These are phyloP conservation scores for Drusus annulatus DNA, from an alignment of 1,140 invertebrate genomes.

Conservation along the genomic window DNA sequence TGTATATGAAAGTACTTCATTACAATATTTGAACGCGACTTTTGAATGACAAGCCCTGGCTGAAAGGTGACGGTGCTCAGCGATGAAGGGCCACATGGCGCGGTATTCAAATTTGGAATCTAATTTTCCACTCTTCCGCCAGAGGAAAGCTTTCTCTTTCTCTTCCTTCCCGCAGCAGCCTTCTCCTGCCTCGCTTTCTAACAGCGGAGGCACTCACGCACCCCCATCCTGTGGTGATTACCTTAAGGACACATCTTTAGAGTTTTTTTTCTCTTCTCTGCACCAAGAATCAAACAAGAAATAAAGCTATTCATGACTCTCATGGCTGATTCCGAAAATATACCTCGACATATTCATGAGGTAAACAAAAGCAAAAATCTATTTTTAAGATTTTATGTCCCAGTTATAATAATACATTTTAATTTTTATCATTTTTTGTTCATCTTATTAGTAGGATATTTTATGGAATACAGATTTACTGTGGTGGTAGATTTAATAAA, in stretches of 20 bases:
- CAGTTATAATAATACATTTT: no score
- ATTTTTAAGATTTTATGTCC: no score
- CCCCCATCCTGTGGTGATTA: conserved; percentile 37
- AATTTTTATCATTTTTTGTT: no score
- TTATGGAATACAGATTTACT: no score
- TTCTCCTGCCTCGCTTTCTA: no score
- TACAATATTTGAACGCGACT: conserved; percentile 5
- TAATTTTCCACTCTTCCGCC: conserved; percentile 45
- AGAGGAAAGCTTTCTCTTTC: conserved; percentile 9
- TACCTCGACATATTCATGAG: not conserved
- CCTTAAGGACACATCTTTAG: conserved; percentile 29
- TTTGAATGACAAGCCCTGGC: conserved; percentile 5
- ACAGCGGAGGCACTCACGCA: conserved; percentile 35
- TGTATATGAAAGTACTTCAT: not conserved
- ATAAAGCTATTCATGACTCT: not conserved
- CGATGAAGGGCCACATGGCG: conserved; percentile 50
- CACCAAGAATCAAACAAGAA: conserved; percentile 18
- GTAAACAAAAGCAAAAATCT: not conserved
- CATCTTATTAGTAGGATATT: no score
- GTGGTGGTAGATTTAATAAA: no score
- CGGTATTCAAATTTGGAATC: conserved; percentile 55
- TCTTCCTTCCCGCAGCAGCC: no score
- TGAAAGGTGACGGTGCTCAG: conserved; percentile 24
- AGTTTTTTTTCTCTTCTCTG: not conserved
- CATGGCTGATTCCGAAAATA: not conserved